Evolutionary conservation across 2,797 vertebrate genomes (phyloP), one percentile per base, ranked within the genome.

Genomic region (Lophura swinhoii): DNA sequence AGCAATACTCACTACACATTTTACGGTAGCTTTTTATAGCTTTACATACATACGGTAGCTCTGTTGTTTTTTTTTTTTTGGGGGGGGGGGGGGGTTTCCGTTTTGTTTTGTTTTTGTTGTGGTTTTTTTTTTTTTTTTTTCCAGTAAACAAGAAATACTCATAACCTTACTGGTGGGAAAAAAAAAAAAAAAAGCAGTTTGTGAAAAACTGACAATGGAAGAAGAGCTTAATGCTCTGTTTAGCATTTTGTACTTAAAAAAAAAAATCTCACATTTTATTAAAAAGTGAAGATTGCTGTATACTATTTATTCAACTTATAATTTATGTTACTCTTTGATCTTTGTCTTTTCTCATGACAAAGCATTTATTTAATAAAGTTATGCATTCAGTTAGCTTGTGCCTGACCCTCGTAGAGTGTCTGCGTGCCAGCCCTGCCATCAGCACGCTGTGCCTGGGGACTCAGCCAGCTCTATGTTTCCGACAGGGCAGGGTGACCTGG

Each of bases 321-420:
- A 99, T 99, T 99, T 99, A 99, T 99, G 99, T 99, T 99, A 99
- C 99, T 99, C 99, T 99, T 99, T 98, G 98, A 99, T 98, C 98
- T 99, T 99, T 99, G 98, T 99, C 98, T 98, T 98, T 99, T 99
- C 99, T 99, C 98, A 97, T 99, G 99, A 98, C 99, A 99, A 99
- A 99, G 99, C 99, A 99, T 99, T 99, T 99, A 99, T 99, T 99
- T 99, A 99, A 99, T 99, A 99, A 99, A 99, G 98, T 99, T 99
- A 98, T 99, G 98, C 99, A 98, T 99, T 99, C 99, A 98, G 99
- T 99, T 99, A 97, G 97, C 94, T 88, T 64, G 95, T 96, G 74
- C 97, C 69, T 84, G 88, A 96, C 95, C 96, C 96, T 97, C 78
- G 0, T 93, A 73, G 88, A 95, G 59, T 29, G 39, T 93, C 84